phyloP scores from a whole-genome alignment of 64 coral and sea anemone genomes.

The Acropora tenuis region DNA sequence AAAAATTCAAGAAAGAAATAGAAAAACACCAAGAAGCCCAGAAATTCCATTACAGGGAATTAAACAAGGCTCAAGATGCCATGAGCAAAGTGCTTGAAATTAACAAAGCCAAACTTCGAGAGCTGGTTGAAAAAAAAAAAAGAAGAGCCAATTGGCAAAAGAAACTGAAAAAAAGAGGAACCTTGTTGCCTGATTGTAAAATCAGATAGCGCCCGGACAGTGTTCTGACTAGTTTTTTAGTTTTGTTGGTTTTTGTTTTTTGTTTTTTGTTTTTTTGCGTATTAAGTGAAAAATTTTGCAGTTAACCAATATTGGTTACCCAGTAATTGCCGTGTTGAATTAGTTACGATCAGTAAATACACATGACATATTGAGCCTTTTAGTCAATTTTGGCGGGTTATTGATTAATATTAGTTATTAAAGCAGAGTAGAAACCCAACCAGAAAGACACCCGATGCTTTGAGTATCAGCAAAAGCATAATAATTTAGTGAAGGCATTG shows the following conservation, averaged over 20 bases:
- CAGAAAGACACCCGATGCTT: too few relatives aligned
- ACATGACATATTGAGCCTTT: too few relatives aligned
- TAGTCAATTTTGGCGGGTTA: too few relatives aligned
- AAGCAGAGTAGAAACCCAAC: too few relatives aligned
- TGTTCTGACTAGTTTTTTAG: too few relatives aligned
- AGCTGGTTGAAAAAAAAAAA: not conserved
- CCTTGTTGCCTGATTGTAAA: not conserved
- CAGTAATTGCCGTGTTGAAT: not conserved
- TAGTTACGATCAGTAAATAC: not conserved
- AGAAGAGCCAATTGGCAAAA: not conserved
- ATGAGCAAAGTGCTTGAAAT: not conserved
- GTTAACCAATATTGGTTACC: not conserved
- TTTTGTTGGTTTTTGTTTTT: too few relatives aligned
- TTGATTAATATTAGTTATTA: too few relatives aligned
- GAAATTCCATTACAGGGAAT: conserved; percentile 8
- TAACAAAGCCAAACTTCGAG: not conserved
- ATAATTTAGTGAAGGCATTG: too few relatives aligned
- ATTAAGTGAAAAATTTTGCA: not conserved
- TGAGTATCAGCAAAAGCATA: too few relatives aligned
- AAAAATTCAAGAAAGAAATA: not conserved
- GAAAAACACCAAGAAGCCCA: not conserved
- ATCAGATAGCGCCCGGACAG: too few relatives aligned
- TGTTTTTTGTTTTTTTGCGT: too few relatives aligned
- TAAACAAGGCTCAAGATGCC: not conserved
- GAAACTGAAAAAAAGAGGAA: not conserved